Evolutionary conservation across 2,113 vertebrate genomes (phyloP), one percentile per base, ranked within the genome.

Genomic region (Bambusicola thoracicus): DNA sequence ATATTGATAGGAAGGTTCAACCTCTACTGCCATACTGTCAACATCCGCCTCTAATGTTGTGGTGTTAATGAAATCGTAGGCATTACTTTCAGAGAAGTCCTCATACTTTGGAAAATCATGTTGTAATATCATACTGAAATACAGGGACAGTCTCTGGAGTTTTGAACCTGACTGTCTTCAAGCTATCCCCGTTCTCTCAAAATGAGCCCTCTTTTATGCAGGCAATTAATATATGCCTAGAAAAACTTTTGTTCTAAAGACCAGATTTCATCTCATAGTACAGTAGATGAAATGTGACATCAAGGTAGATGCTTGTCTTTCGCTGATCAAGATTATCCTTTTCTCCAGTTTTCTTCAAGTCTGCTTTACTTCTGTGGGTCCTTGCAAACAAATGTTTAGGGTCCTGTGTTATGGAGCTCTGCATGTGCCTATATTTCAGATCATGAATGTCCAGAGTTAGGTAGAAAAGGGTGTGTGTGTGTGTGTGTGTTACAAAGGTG

Each of bases 361-460:
- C 38, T 25, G 41, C 0, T 80, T 93, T 89, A 34, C 83, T 87
- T 72, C 58, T 24, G 12, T 72, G 10, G 21, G 12, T 72, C 56
- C 20, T 72, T 68, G 32, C 38, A 82, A 61, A 46, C 0, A 66
- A 3, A 22, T 25, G 27, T 15, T 55, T 16, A 10, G 27, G 29
- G 53, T 27, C 29, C 53, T 56, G 55, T 19, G 55, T 56, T n/a
- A 32, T 8, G 18, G 18, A 56, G 30, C 55, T 56, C 17, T 32
- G 3, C 21, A 34, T 1, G 0, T 61, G 19, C n/a, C 44, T 15
- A 3, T 55, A 14, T 16, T 11, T 6, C 55, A 49, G 34, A 66
- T 66, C 46, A 21, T 1, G 2, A 11, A 6, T 24, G 24, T 18
- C 72, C 14, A 72, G 4, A 80, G 44, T 62, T 38, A 77, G 61